Evolutionary conservation across 2,797 vertebrate genomes (phyloP).

Genomic region (Enteromius fasciolatus): DNA sequence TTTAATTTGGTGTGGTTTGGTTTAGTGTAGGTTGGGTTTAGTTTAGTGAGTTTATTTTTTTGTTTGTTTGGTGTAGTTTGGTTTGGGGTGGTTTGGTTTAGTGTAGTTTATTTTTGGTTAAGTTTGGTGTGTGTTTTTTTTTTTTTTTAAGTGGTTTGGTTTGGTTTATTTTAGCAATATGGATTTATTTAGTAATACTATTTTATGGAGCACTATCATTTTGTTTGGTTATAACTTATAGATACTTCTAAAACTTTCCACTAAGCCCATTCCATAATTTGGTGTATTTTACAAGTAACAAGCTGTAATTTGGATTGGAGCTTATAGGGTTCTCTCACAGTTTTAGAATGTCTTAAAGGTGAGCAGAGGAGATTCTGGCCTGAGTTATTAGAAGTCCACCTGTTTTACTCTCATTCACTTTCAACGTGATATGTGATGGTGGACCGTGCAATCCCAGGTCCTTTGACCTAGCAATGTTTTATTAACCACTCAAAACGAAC

Average conservation of each 20-base stretch:
- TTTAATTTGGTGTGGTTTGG: too few relatives aligned
- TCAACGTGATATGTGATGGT: background rate
- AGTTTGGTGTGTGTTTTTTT: too few relatives aligned
- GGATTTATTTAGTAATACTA: background rate
- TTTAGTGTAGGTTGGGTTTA: too few relatives aligned
- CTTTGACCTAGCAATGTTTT: background rate
- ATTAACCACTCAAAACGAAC: background rate
- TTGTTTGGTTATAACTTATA: background rate
- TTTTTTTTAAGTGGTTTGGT: too few relatives aligned
- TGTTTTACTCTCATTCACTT: background rate
- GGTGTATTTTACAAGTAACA: background rate
- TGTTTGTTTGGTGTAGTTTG: too few relatives aligned
- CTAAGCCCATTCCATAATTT: background rate
- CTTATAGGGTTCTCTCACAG: background rate
- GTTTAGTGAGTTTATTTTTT: too few relatives aligned
- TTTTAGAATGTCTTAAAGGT: background rate
- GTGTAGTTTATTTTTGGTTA: too few relatives aligned
- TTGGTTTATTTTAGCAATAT: background rate
- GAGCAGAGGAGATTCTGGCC: conserved; percentile 32
- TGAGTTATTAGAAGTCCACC: background rate
- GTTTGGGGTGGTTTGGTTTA: too few relatives aligned
- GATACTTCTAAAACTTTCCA: background rate
- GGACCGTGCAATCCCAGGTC: background rate
- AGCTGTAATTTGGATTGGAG: background rate
- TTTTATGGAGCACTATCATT: background rate